Conservation (phyloP, 2,888 invertebrate species). For the Leucozona laternaria region DNA sequence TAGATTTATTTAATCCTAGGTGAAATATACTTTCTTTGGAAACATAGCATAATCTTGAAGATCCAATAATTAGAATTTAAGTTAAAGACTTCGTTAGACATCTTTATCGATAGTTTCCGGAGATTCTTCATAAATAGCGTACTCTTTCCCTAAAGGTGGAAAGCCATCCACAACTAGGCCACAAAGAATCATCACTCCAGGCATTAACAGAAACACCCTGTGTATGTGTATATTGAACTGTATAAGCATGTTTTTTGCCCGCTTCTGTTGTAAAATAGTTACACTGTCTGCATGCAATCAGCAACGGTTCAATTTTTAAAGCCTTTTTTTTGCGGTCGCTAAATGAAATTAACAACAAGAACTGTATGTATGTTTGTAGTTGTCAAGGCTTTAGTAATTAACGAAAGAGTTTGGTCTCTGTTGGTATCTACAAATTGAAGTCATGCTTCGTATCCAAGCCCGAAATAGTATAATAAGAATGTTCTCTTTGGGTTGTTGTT, state of each 20-base stretch:
- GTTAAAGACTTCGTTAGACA: too few species aligned
- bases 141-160: too few species aligned
- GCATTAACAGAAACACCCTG: background rate
- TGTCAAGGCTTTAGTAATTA: slow-evolving; percentile 62
- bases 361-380: background rate
- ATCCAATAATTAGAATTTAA: too few species aligned
- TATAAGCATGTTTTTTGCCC: slow-evolving; percentile 10
- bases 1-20: too few species aligned
- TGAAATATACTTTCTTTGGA: too few species aligned
- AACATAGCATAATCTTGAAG: too few species aligned
- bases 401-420: slow-evolving; percentile 30
- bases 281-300: slow-evolving; percentile 44
- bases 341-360: slow-evolving; percentile 47
- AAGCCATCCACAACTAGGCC: too few species aligned
- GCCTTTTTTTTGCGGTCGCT: slow-evolving; percentile 21
- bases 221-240: background rate
- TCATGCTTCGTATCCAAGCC: slow-evolving; percentile 4
- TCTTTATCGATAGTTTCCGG: too few species aligned
- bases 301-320: slow-evolving; percentile 32
- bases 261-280: slow-evolving; percentile 25
- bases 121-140: too few species aligned
- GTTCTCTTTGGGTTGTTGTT: background rate
- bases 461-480: background rate
- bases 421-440: slow-evolving; percentile 22
- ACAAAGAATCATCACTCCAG: background rate